These are phyloP conservation scores for Pollenia labialis DNA, from an alignment of 2,888 invertebrate species.

Conservation along the genomic window DNA sequence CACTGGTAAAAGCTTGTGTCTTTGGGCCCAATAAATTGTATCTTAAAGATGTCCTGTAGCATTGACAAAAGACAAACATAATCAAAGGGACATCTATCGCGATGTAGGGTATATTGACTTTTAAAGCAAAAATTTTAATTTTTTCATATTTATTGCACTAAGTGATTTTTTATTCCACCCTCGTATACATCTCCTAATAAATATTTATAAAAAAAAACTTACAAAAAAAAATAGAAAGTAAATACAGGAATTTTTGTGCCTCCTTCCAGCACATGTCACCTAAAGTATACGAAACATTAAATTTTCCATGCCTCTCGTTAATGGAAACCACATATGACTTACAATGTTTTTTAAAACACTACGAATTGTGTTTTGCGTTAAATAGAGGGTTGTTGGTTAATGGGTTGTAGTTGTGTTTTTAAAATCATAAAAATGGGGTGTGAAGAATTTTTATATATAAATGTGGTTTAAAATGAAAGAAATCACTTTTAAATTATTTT, in stretches of 20 bases:
- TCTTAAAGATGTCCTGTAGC: no score
- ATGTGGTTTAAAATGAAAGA: conserved; percentile 58
- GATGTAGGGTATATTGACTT: no score
- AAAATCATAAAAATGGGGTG: conserved; percentile 55
- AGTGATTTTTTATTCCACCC: no score
- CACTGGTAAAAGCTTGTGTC: no score
- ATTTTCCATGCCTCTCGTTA: conserved; percentile 62
- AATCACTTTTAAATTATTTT: conserved; percentile 45
- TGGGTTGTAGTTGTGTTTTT: conserved; percentile 2
- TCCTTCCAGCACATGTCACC: conserved; percentile 61
- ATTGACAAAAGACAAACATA: no score
- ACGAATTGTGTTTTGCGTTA: neutral
- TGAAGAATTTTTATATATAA: conserved; percentile 37
- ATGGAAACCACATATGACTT: conserved; percentile 1
- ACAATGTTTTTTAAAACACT: neutral
- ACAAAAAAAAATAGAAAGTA: neutral
- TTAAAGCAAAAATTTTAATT: no score
- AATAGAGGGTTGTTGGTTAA: neutral
- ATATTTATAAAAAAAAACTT: no score
- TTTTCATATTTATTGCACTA: no score
- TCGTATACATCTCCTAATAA: no score
- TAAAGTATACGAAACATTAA: conserved; percentile 60
- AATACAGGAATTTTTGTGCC: conserved; percentile 36
- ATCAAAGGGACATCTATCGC: no score
- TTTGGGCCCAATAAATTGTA: no score